Conservation (phyloP, 2,113 vertebrate species). For the Caloenas nicobarica region DNA sequence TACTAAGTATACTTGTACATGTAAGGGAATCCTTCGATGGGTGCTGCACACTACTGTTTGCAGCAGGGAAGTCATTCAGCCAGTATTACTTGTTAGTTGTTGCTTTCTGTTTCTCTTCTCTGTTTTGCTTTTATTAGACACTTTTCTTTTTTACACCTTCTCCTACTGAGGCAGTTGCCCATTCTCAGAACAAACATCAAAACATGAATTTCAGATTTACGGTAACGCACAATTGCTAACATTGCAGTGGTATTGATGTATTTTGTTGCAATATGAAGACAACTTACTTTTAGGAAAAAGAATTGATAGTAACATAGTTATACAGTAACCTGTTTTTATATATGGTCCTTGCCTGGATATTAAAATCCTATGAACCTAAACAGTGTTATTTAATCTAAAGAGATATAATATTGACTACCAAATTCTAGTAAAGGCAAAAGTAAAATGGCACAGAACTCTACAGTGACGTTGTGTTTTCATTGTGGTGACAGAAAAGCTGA, state of each 20-base stretch:
- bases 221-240: accelerated
- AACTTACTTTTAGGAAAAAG: not conserved
- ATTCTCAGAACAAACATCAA: not conserved
- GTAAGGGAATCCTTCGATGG: not conserved
- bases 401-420: not conserved
- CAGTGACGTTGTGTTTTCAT: not conserved
- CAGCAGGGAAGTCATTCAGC: not conserved
- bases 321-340: not conserved
- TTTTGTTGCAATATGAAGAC: not conserved
- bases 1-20: not conserved
- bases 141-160: not conserved
- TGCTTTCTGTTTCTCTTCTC: not conserved
- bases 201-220: not conserved
- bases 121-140: not conserved
- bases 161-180: not conserved
- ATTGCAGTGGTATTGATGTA: not conserved
- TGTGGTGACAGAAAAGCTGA: not conserved
- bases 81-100: not conserved
- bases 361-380: not conserved
- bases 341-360: not conserved
- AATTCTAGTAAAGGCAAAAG: not conserved
- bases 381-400: not conserved
- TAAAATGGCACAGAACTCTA: not conserved
- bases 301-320: not conserved
- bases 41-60: not conserved